These are phyloP conservation scores for Drosophila pseudoananassae DNA, from an alignment of 1,140 invertebrate species.

Conservation along the genomic window DNA sequence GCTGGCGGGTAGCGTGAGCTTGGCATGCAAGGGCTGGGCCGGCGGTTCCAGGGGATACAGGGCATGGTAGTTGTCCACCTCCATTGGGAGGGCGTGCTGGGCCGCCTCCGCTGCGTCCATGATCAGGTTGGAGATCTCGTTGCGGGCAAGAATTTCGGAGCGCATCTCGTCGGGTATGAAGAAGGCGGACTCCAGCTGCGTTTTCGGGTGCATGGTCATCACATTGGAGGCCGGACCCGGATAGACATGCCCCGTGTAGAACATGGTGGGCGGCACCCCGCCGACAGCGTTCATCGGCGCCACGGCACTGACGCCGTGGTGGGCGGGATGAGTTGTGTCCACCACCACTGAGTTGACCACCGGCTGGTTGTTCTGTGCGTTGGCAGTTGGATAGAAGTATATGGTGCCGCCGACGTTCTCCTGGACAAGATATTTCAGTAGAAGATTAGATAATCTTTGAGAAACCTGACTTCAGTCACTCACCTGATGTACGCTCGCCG, in stretches of 20 bases:
- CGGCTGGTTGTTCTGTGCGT: constrained; percentile 77
- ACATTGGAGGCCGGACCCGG: constrained; percentile 84
- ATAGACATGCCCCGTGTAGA: constrained; percentile 82
- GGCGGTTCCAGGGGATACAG: constrained; percentile 93
- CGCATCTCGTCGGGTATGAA: constrained; percentile 91
- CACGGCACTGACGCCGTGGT: constrained; percentile 63
- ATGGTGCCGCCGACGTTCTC: constrained; percentile 97
- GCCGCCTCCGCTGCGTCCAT: constrained; percentile 87
- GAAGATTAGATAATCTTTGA: not conserved
- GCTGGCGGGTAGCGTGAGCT: constrained; percentile 90
- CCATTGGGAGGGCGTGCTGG: constrained; percentile 90
- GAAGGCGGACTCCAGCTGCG: constrained; percentile 87
- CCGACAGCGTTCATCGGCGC: constrained; percentile 56
- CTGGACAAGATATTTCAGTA: constrained; percentile 83
- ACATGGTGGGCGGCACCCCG: constrained; percentile 52
- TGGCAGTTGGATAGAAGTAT: constrained; percentile 92
- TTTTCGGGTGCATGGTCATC: constrained; percentile 84
- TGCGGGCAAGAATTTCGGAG: constrained; percentile 90
- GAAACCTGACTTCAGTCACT: too few species aligned
- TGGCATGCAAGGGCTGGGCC: constrained; percentile 88
- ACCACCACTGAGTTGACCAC: constrained; percentile 75
- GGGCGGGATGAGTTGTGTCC: constrained; percentile 66
- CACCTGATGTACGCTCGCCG: constrained; percentile 86
- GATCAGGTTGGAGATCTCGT: constrained; percentile 87
- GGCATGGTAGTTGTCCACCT: constrained; percentile 96